These are phyloP conservation scores for Dione vanillae DNA, from an alignment of 2,888 invertebrate genomes.

Conservation along the genomic window DNA sequence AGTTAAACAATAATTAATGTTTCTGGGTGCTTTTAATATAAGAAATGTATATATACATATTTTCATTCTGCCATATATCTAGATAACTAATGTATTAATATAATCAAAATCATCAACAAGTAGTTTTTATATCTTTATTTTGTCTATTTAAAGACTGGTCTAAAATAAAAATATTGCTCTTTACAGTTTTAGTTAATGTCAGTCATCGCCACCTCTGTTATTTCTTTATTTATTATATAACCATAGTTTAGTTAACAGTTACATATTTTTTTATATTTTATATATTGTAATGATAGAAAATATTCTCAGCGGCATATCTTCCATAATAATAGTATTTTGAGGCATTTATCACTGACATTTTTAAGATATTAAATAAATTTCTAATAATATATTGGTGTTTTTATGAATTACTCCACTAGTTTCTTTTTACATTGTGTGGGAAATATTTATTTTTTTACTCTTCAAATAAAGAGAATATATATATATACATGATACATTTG, in stretches of 20 bases:
- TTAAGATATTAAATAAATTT: slow-evolving; percentile 33
- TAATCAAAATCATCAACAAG: slow-evolving; percentile 15
- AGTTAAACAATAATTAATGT: background rate
- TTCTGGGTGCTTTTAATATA: background rate
- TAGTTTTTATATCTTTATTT: background rate
- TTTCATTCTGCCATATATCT: slow-evolving; percentile 2
- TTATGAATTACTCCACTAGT: background rate
- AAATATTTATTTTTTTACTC: no score
- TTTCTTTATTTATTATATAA: slow-evolving; percentile 1
- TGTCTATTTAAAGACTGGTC: slow-evolving; percentile 9
- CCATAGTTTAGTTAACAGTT: slow-evolving; percentile 23
- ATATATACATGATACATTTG: no score
- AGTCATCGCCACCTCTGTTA: no score
- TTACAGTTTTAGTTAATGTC: background rate
- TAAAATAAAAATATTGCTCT: background rate
- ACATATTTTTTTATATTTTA: slow-evolving; percentile 26
- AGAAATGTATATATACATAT: background rate
- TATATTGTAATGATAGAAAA: slow-evolving; percentile 18
- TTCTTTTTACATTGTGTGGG: no score
- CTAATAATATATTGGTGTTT: slow-evolving; percentile 13
- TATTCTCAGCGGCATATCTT: slow-evolving; percentile 34
- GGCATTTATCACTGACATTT: slow-evolving; percentile 32
- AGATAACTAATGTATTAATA: background rate
- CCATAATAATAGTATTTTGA: slow-evolving; percentile 38
- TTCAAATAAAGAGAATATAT: no score